These are phyloP conservation scores for Jacana jacana DNA, from an alignment of 2,113 vertebrate species.

Conservation along the genomic window DNA sequence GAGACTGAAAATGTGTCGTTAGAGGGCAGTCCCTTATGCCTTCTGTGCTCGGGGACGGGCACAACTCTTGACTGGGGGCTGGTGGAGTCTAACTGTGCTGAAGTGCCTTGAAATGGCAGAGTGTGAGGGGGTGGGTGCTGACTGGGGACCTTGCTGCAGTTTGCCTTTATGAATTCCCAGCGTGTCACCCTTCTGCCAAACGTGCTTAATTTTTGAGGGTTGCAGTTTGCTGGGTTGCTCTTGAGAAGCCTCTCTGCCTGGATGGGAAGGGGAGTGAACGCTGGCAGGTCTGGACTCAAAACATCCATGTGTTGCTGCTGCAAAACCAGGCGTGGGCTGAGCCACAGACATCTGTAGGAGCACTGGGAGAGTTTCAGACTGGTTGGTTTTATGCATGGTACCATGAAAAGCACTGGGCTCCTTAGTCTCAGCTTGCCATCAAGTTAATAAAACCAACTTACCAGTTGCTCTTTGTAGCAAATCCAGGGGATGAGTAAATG, in stretches of 20 bases:
- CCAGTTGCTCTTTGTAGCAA: not conserved
- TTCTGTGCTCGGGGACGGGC: not conserved
- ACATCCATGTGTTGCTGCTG: not conserved
- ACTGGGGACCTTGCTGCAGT: not conserved
- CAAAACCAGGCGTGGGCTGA: not conserved
- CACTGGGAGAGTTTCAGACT: not conserved
- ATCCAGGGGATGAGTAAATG: not conserved
- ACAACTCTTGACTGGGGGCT: not conserved
- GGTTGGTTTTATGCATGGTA: fast-evolving
- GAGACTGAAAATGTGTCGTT: not conserved
- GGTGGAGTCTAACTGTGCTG: not conserved
- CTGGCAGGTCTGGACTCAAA: not conserved
- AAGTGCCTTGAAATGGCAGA: not conserved
- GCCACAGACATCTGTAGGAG: not conserved
- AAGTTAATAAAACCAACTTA: not conserved
- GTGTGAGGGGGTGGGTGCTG: not conserved
- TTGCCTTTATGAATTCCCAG: not conserved
- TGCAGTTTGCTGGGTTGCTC: not conserved
- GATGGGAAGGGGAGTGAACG: not conserved
- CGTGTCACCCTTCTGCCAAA: not conserved
- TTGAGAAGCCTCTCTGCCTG: not conserved
- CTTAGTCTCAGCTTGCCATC: not conserved
- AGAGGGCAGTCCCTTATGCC: not conserved
- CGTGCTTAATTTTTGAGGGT: too few relatives aligned
- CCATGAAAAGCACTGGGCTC: not conserved